phyloP scores from a whole-genome alignment of 2,797 vertebrate genomes.

The Melanotaenia trifasciata region DNA sequence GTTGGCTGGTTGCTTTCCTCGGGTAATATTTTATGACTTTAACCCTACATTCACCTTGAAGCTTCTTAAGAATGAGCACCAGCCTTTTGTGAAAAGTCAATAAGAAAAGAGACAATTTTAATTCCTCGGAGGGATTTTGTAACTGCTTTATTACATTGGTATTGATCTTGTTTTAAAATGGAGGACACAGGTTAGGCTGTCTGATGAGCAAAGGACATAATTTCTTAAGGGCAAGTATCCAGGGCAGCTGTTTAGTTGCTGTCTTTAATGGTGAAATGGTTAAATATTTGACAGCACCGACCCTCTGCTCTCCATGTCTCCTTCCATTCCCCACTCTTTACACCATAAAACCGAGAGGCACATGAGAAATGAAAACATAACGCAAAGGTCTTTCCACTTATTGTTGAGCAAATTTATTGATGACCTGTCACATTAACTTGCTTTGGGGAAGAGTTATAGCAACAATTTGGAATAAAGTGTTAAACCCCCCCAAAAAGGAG shows the following conservation, averaged over 20 bases:
- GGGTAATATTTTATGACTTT: conserved; percentile 37
- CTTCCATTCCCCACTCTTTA: conserved; percentile 36
- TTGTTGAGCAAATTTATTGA: conserved; percentile 80
- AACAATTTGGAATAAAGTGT: conserved; percentile 82
- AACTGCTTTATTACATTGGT: conserved; percentile 69
- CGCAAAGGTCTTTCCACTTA: conserved; percentile 81
- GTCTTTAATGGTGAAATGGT: conserved; percentile 43
- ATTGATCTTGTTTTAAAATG: conserved; percentile 74
- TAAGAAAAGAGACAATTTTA: conserved; percentile 60
- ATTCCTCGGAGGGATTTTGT: conserved; percentile 56
- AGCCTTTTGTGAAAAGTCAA: conserved; percentile 71
- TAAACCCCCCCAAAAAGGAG: conserved; percentile 65
- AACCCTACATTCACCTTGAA: conserved; percentile 60
- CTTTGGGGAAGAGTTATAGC: conserved; percentile 80
- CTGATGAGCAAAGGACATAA: conserved; percentile 64
- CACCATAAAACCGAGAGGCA: conserved; percentile 55
- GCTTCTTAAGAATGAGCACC: conserved; percentile 41
- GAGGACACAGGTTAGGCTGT: conserved; percentile 52
- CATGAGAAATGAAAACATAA: conserved; percentile 83
- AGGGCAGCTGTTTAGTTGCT: conserved; percentile 39
- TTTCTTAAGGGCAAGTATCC: conserved; percentile 62
- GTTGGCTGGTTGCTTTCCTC: conserved; percentile 8
- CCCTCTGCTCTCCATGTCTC: conserved; percentile 44
- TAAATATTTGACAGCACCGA: conserved; percentile 71
- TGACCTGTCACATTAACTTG: conserved; percentile 81